Evolutionary conservation across 2,797 vertebrate genomes (phyloP).

Genomic region (Ambastaia sidthimunki): DNA sequence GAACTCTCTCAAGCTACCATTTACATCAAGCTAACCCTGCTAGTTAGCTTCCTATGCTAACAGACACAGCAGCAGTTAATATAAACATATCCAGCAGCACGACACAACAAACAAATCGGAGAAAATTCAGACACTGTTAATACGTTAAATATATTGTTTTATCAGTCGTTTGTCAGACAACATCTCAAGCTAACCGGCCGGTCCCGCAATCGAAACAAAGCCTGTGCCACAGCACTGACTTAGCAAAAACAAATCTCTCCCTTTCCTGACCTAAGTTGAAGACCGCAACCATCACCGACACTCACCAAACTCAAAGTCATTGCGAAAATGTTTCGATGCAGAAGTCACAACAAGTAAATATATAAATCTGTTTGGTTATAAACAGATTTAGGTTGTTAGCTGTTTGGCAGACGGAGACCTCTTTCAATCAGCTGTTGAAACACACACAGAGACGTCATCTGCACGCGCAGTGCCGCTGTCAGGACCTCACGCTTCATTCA

Average conservation of each 20-base stretch:
- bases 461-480: conserved; percentile 30
- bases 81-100: not conserved
- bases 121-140: not conserved
- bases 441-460: conserved; percentile 68
- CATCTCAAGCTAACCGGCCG: not conserved
- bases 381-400: conserved; percentile 59
- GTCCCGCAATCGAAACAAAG: conserved; percentile 31
- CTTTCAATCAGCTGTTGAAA: conserved; percentile 75
- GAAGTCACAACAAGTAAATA: conserved; percentile 19
- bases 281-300: not conserved
- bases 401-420: conserved; percentile 55
- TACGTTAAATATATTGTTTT: not conserved
- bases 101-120: not conserved
- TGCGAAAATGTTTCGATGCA: conserved; percentile 57
- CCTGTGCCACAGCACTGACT: conserved; percentile 68
- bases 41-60: conserved; percentile 30
- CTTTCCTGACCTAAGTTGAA: not conserved
- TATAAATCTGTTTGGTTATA: conserved; percentile 16
- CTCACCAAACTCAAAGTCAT: conserved; percentile 77
- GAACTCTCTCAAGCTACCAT: conserved; percentile 2
- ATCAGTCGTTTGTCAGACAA: not conserved
- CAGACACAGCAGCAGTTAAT: not conserved
- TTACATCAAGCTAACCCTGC: not conserved
- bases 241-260: conserved; percentile 67
- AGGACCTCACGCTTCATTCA: conserved; percentile 66